These are phyloP conservation scores for Machaerirhynchus nigripectus DNA, from an alignment of 2,113 vertebrate genomes.

Conservation along the genomic window DNA sequence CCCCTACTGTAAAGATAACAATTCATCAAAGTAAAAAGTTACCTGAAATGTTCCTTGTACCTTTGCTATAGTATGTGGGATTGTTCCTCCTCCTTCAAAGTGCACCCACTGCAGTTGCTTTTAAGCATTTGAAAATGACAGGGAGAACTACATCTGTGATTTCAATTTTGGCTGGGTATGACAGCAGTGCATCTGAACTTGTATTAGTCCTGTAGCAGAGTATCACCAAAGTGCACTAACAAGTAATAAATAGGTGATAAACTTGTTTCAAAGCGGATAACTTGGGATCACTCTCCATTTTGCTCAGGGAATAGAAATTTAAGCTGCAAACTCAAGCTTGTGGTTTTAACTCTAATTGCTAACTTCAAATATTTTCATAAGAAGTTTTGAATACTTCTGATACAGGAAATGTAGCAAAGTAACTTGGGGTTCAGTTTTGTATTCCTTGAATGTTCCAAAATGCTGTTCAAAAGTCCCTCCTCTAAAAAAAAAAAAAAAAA, in stretches of 20 bases:
- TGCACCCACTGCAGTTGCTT: background rate
- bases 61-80: background rate
- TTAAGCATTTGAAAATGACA: background rate
- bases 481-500: background rate
- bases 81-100: background rate
- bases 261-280: background rate
- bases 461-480: background rate
- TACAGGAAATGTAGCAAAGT: background rate
- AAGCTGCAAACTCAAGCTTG: background rate
- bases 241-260: background rate
- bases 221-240: background rate
- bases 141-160: background rate
- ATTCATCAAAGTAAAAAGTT: background rate
- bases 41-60: background rate
- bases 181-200: background rate
- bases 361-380: background rate
- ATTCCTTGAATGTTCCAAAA: background rate
- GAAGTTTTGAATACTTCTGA: background rate
- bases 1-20: background rate
- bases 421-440: background rate
- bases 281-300: background rate
- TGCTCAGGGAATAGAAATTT: background rate
- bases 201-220: background rate
- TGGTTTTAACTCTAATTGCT: background rate
- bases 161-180: background rate